Evolutionary conservation across 2,797 vertebrate genomes (phyloP), one percentile per base, ranked within the genome.

Genomic region (Betta splendens): DNA sequence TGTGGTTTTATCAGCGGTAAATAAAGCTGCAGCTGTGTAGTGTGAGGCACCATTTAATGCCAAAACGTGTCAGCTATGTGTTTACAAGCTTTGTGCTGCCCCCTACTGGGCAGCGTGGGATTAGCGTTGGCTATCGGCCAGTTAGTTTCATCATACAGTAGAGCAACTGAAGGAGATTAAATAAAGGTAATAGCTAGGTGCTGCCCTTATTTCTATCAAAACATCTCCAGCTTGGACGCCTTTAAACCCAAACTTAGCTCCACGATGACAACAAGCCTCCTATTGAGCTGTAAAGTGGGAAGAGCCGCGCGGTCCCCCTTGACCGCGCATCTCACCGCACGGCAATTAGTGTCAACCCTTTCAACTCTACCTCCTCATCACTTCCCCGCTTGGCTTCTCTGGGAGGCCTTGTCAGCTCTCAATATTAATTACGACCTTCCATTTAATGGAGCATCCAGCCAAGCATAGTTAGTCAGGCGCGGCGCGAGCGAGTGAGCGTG

Each of bases 381-480:
- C 72, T 83, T 81, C 70, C 53, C 75, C 59, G 74, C 64, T 82
- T 39, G 42, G 72, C 26, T 84, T 85, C 81, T 85, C 83, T 49
- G 76, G 68, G 75, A 85, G 81, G 77, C 76, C 86, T 81, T 78
- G 87, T 89, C 89, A 83, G 87, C 84, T 81, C 84, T 89, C 87
- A 85, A 87, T 88, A 90, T 92, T 91, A 92, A 92, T 90, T 89
- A 90, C 56, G 55, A 83, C 80, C 70, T 83, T 86, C 79, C 79
- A 77, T 86, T 85, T 85, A 90, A 86, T 85, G 80, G 83, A 69
- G 74, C 80, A 78, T 77, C 70, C 79, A 82, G 70, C 64, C 72
- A 79, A 76, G 82, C 79, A 66, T 63, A 66, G 75, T 77, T 65
- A 79, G 74, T 76, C 69, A 55, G 76, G 72, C 65, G 49, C 29